Evolutionary conservation across 2,888 invertebrate species (phyloP), one percentile per base, ranked within the genome.

Genomic region (Brenthis ino): DNA sequence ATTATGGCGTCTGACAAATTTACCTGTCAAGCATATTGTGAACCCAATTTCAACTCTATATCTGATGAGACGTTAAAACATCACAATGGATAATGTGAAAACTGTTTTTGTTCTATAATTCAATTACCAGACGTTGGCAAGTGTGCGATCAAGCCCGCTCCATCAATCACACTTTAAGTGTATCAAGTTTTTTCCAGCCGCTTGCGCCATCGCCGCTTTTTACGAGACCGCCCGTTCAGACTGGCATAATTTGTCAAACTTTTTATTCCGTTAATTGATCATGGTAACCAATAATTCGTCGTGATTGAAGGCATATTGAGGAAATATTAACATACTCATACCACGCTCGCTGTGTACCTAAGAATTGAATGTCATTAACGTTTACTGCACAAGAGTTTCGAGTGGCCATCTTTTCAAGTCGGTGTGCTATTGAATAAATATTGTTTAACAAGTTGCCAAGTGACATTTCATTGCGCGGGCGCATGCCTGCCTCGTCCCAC

Each of bases 121-220:
- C 88, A 91, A 91, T 91, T 91, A 89, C 80, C 77, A 80, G 81
- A 85, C 84, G 84, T 84, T 84, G 84, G 79, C 80, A 79, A 84
- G 85, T 83, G 81, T 77, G 85, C 82, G 81, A 82, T 81, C 84
- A 79, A 76, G 74, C 72, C 76, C 72, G 76, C 77, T 81, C 80
- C 89, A 92, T 92, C 89, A 91, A 92, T 92, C 92, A 91, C 85
- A 88, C 82, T 90, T 91, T 89, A 92, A 91, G 86, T 90, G 88
- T 91, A 90, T 86, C 89, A 86, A 80, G 86, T 84, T 89, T 89
- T 85, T 85, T 77, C 74, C 77, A 74, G 71, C 72, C 75, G 78
- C 82, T 83, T 83, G 78, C 80, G 75, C 80, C 82, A 73, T 75
- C 80, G 77, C 79, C 80, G 78, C 79, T 84, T 83, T 85, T 83